Conservation (phyloP, 1,140 invertebrate genomes). For the Lordiphosa stackelbergi region DNA sequence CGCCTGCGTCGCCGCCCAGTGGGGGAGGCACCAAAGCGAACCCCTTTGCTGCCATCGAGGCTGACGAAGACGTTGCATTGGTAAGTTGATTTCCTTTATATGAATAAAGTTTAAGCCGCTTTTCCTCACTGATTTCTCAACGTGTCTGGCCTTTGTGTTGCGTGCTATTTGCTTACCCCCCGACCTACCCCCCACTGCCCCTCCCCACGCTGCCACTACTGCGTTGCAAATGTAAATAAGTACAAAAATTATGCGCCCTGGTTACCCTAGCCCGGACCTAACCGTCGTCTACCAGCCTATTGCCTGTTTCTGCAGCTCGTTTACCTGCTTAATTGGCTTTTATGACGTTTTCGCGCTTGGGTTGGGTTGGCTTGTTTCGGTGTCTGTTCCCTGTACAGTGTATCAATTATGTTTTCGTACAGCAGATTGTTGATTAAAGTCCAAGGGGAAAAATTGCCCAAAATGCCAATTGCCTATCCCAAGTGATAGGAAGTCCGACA, state of each 20-base stretch:
- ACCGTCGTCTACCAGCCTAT: slow-evolving; percentile 12
- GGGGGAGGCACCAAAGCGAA: slow-evolving; percentile 27
- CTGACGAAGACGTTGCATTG: slow-evolving; percentile 58
- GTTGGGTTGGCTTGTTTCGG: slow-evolving; percentile 8
- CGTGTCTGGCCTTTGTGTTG: slow-evolving; percentile 24
- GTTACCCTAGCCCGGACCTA: slow-evolving; percentile 23
- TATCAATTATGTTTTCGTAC: too few species aligned
- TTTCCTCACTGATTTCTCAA: slow-evolving; percentile 47
- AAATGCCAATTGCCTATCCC: too few species aligned
- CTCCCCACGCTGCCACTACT: too few species aligned
- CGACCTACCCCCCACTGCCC: slow-evolving; percentile 1
- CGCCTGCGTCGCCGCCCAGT: slow-evolving; percentile 11
- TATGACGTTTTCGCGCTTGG: slow-evolving; percentile 73
- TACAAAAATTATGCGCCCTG: slow-evolving; percentile 41
- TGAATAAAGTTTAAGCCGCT: slow-evolving; percentile 63
- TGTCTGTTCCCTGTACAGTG: slow-evolving; percentile 28
- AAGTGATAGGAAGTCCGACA: too few species aligned
- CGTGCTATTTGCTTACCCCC: slow-evolving; percentile 55
- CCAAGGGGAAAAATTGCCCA: too few species aligned
- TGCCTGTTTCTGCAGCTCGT: slow-evolving; percentile 22
- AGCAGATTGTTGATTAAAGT: too few species aligned
- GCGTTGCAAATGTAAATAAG: slow-evolving; percentile 43
- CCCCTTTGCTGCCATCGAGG: slow-evolving; percentile 26
- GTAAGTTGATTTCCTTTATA: slow-evolving; percentile 60
- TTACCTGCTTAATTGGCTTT: slow-evolving; percentile 75